Evolutionary conservation across 2,888 invertebrate species (phyloP), one percentile per base, ranked within the genome.

Genomic region (Notodonta dromedarius): DNA sequence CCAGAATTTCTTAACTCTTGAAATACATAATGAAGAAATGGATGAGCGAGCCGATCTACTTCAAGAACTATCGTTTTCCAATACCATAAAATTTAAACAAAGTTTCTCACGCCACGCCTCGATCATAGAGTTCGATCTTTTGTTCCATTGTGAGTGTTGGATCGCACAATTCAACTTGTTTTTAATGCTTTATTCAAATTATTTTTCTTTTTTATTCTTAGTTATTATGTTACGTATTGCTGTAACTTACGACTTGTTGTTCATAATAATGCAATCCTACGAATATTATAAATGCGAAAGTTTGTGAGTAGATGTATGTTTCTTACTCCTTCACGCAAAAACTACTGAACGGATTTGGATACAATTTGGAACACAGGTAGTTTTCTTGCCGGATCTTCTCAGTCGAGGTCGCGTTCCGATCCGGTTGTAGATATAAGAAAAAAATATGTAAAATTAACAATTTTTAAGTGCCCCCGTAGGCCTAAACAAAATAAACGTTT

Each of bases 71-170:
- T 86, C 79, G 82, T 77, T 85, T 86, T 82, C 83, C 83, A 77
- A 84, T 84, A 76, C 83, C 72, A 82, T 85, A 81, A 82, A 86
- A 78, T 82, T 74, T 72, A 69, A 76, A 68, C 73, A 76, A 82
- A 82, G 77, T 83, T 77, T 61, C 68, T 67, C 40, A 59, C 66
- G 66, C 73, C 77, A 80, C 84, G 84, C 85, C 83, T 78, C 66
- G 63, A 60, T 80, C 76, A 80, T 85, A 81, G 73, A 74, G 68
- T 73, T 71, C 71, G 80, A 83, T 78, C 81, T 80, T 83, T 83
- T 83, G 83, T 84, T 80, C 83, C 64, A 77, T 82, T 84, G 79
- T 80, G 70, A 74, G 76, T 35, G 73, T 70, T 73, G 58, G 64
- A 66, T 67, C 51, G 62, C 57, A 69, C 75, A 74, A 69, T 68